Base-by-base conservation (phyloP, 2,888 invertebrate species). In the Chymomyza caudatula region DNA sequence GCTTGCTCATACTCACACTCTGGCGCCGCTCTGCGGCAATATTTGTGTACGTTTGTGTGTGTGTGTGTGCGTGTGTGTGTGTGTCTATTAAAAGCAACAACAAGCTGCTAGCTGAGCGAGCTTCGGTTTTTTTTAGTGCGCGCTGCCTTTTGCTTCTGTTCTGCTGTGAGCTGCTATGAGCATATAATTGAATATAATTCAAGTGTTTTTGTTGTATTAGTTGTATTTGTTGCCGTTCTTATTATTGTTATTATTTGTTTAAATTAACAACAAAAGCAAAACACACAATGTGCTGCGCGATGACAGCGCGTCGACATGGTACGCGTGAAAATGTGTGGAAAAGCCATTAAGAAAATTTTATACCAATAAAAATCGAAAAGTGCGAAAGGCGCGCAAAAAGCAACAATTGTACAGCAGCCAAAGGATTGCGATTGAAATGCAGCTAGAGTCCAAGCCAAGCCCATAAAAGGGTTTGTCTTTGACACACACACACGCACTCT, bases 141-240 rank as follows among this genome's bases (percentile, higher is more conserved):
- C 44, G 15, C 15, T 47, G 15, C 19, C 47, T 47, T 47, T 47
- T 47, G 29, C 29, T 37, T 59, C 65, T 65, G 62, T 23, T 37
- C 59, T 64, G 63, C 63, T 47, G 62, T 63, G 67, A 57, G 62
- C n/a, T 29, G 62, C 74, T 69, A 68, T 76, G 73, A 65, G 72
- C 67, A 66, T 73, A 67, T 80, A 81, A 81, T 81, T 84, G 82
- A 81, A 81, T 84, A 81, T 63, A 81, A 84, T 77, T 84, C 85
- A 73, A 81, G 85, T 81, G 85, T 84, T 81, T 81, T 81, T 75
- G 78, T 77, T 84, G 83, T 80, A 77, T 74, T 11, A 1, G 29
- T 37, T 37, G 29, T 76, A 74, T 84, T 78, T 76, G 84, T 81
- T 78, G 76, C 74, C 68, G 73, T 81, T 78, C 74, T 84, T 47